These are phyloP conservation scores for Zygogramma bicolorata DNA, from an alignment of 2,888 invertebrate genomes.

Conservation along the genomic window DNA sequence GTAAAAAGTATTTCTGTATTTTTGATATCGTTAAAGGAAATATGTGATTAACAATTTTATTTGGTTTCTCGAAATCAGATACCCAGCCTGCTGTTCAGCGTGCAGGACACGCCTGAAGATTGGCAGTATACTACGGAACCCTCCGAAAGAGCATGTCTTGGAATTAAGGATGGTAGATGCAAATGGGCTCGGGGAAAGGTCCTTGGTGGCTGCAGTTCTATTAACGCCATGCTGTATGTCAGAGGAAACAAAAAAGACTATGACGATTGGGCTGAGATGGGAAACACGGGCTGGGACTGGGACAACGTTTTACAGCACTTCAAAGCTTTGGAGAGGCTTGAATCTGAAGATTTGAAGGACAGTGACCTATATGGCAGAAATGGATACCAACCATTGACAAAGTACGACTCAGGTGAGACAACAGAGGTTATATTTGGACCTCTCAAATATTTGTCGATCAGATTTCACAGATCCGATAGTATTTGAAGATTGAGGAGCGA, in stretches of 20 bases:
- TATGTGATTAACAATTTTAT: too few species aligned
- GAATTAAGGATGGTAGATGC: slow-evolving; percentile 62
- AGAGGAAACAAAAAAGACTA: slow-evolving; percentile 75
- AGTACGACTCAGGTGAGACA: slow-evolving; percentile 57
- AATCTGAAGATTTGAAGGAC: slow-evolving; percentile 52
- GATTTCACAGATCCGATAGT: too few species aligned
- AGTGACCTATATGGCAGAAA: slow-evolving; percentile 62
- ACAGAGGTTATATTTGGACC: too few species aligned
- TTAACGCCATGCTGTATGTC: slow-evolving; percentile 77
- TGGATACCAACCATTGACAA: slow-evolving; percentile 68
- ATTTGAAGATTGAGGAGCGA: too few species aligned
- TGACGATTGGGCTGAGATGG: slow-evolving; percentile 72
- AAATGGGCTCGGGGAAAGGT: slow-evolving; percentile 73
- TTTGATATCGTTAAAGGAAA: too few species aligned
- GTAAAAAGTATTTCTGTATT: too few species aligned
- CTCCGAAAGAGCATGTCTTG: slow-evolving; percentile 62
- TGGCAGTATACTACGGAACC: slow-evolving; percentile 68
- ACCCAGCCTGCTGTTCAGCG: slow-evolving; percentile 61
- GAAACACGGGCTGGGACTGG: slow-evolving; percentile 75
- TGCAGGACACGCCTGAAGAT: slow-evolving; percentile 54
- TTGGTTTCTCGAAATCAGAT: slow-evolving; percentile 57
- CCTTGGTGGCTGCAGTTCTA: slow-evolving; percentile 74
- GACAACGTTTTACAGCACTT: slow-evolving; percentile 67
- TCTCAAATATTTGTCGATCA: too few species aligned
- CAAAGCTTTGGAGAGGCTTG: slow-evolving; percentile 60